phyloP scores from a whole-genome alignment of 2,797 vertebrate species.

The Hapalemur alaotrensis region DNA sequence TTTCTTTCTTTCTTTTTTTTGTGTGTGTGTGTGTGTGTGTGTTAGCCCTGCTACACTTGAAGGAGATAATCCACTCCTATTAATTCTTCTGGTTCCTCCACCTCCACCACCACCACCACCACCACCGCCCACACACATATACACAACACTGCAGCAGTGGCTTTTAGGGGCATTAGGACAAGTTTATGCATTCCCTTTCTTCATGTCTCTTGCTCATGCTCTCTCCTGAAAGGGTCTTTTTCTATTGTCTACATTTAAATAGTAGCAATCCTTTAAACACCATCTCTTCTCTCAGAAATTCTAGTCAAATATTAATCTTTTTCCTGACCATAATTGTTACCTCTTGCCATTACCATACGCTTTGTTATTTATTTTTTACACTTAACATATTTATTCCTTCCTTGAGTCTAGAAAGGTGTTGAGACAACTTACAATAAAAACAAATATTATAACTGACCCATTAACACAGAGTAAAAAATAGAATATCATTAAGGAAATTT shows the following conservation, averaged over 20 bases:
- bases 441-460: background rate
- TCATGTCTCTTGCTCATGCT: background rate
- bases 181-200: background rate
- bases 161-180: background rate
- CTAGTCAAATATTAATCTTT: background rate
- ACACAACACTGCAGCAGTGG: too few relatives aligned
- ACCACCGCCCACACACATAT: too few relatives aligned
- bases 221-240: background rate
- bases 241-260: background rate
- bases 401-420: background rate
- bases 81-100: background rate
- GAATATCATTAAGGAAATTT: background rate
- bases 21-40: too few relatives aligned
- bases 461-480: background rate
- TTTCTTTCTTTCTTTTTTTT: background rate
- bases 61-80: background rate
- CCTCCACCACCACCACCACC: too few relatives aligned
- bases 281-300: background rate
- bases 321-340: background rate
- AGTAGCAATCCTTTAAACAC: constrained; percentile 5
- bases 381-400: background rate
- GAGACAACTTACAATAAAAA: background rate
- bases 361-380: background rate
- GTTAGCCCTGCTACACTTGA: background rate
- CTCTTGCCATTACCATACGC: background rate